phyloP scores from a whole-genome alignment of 2,888 invertebrate species.

The Nomada goodeniana region DNA sequence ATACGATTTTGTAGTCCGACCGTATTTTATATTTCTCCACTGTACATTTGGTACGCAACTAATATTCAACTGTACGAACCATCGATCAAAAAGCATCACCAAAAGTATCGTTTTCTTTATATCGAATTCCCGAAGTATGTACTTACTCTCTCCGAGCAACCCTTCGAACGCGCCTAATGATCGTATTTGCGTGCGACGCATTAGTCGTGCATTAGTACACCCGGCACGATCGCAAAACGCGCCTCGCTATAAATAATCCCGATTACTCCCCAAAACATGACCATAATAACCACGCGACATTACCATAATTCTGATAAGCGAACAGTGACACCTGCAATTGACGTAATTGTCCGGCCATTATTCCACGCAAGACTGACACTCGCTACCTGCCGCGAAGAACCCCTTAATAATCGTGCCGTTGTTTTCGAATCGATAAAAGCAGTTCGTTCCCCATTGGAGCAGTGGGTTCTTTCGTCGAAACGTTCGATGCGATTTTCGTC shows the following conservation, averaged over 20 bases:
- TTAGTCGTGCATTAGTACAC: constrained; percentile 68
- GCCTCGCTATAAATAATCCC: constrained; percentile 64
- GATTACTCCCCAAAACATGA: constrained; percentile 48
- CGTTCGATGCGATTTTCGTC: too few relatives aligned
- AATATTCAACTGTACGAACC: too few relatives aligned
- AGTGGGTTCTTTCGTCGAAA: too few relatives aligned
- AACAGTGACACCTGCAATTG: constrained; percentile 66
- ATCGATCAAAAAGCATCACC: too few relatives aligned
- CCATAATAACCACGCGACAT: constrained; percentile 56
- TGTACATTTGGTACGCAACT: too few relatives aligned
- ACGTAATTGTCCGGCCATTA: constrained; percentile 57
- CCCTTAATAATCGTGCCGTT: background rate
- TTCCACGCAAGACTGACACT: background rate
- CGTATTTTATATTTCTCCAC: too few relatives aligned
- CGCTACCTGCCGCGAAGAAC: background rate
- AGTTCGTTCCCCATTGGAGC: too few relatives aligned
- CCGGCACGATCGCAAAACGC: constrained; percentile 65
- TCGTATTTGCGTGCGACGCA: constrained; percentile 63
- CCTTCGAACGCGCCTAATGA: constrained; percentile 61
- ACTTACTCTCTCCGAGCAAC: constrained; percentile 4
- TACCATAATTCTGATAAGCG: constrained; percentile 70
- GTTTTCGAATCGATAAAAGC: background rate
- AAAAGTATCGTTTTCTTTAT: too few relatives aligned
- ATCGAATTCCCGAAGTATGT: background rate
- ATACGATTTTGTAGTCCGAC: too few relatives aligned